These are phyloP conservation scores for Himalopsyche kuldschensis DNA, from an alignment of 2,888 invertebrate genomes.

Conservation along the genomic window DNA sequence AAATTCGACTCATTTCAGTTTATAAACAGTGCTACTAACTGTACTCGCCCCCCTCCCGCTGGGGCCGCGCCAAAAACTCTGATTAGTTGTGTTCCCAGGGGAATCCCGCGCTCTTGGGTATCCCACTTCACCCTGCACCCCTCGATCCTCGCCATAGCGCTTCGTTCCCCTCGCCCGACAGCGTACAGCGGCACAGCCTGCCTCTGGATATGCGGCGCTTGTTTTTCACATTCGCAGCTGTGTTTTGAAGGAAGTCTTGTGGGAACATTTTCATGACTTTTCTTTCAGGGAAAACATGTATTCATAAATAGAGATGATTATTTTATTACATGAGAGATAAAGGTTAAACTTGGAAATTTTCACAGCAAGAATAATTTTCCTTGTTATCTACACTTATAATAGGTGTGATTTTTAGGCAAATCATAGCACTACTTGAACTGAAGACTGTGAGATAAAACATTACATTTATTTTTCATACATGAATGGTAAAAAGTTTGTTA, in stretches of 20 bases:
- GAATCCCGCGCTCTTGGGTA: conserved; percentile 39
- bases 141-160: conserved; percentile 42
- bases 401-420: no score
- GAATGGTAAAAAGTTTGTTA: no score
- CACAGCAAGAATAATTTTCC: no score
- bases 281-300: not conserved
- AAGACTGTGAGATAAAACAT: no score
- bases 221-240: conserved; percentile 5
- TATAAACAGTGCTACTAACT: conserved; percentile 40
- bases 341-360: no score
- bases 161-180: conserved; percentile 39
- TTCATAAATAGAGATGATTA: not conserved
- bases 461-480: no score
- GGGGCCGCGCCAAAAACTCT: conserved; percentile 40
- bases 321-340: not conserved
- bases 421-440: no score
- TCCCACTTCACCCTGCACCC: conserved; percentile 16
- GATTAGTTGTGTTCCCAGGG: conserved; percentile 40
- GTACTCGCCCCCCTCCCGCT: conserved; percentile 28
- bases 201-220: conserved; percentile 4
- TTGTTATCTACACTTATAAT: no score
- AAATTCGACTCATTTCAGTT: not conserved
- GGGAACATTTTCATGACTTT: not conserved
- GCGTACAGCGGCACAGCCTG: conserved; percentile 33
- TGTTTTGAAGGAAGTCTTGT: conserved; percentile 4